Base-by-base conservation (phyloP, 2,888 invertebrate genomes). In the Alentia gelatinosa region DNA sequence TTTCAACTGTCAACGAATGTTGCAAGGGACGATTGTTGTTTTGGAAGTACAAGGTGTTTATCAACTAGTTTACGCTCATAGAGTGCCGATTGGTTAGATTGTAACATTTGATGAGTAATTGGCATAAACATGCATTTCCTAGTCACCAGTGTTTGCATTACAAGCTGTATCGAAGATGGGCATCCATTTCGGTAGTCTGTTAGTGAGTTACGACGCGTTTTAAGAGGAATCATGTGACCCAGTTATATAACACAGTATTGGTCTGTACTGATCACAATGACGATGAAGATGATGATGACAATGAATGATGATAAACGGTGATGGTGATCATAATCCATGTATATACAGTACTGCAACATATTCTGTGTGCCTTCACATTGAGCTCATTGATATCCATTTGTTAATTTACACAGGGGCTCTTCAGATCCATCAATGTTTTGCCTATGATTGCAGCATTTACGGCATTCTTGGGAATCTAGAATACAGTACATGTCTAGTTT, bases 301-400 rank as follows among this genome's bases (percentile, higher is more conserved):
- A 33, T 5, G 1, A 74, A 33, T 15, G 15, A 74, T 33, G 26
- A 74, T 74, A 19, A 33, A 3, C 3, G 74, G 30, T 15, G 74
- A 5, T 47, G 19, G n/a, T 56, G 19, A 56, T 56, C 56, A 74
- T 74, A 15, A 74, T 15, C 15, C 30, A 26, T 74, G 33, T 33
- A 74, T 74, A 33, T 74, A 33, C 3, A 33, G 74, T 30, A 79
- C 79, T 39, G 79, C 79, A 79, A 79, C 79, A 79, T 37, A 39
- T 79, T 79, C 12, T 37, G 79, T 79, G 79, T 79, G 79, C 79
- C 79, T 79, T 79, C 79, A 79, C 79, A 37, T 79, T 39, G 37
- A 1, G 35, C 79, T 79, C 79, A 79, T 19, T 4, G 30, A 33
- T 26, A 74, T 15, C n/a, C 33, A 33, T 15, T 15, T 33, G 30